A percentile compares a stretch with the other conserved stretches of the same genome.
These are phyloP conservation scores for Rhorus exstirpatorius DNA, from an alignment of 2,888 invertebrate species.

Conservation along the genomic window DNA sequence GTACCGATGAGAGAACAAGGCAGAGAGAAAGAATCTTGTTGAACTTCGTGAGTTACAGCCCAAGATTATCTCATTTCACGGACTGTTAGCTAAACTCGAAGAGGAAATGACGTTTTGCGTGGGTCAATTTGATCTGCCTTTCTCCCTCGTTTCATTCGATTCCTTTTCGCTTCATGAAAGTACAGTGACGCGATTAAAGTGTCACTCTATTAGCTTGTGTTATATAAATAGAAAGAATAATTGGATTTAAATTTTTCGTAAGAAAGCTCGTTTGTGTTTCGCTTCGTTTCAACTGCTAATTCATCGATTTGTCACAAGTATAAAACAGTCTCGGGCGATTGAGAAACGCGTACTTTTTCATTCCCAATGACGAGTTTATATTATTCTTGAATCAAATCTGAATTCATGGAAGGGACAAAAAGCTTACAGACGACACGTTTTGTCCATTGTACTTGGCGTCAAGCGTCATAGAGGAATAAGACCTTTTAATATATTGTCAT, in stretches of 20 bases:
- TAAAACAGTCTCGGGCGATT: slow-evolving; percentile 9
- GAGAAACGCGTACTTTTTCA: background rate
- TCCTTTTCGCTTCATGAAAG: background rate
- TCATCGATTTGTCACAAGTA: slow-evolving; percentile 44
- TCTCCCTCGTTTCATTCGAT: slow-evolving; percentile 24
- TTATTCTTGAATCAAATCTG: background rate
- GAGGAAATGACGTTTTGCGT: slow-evolving; percentile 56
- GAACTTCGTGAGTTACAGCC: slow-evolving; percentile 16
- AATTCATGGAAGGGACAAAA: background rate
- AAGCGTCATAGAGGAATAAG: no score
- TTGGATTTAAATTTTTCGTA: background rate
- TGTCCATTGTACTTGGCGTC: no score
- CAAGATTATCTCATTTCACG: slow-evolving; percentile 65
- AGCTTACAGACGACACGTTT: background rate
- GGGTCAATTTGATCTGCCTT: slow-evolving; percentile 43
- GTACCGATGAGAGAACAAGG: background rate
- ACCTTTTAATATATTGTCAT: no score
- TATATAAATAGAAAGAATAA: background rate
- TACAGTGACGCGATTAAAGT: slow-evolving; percentile 49
- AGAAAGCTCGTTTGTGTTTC: slow-evolving; percentile 2
- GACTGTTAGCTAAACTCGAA: slow-evolving; percentile 65
- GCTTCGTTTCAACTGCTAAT: slow-evolving; percentile 57
- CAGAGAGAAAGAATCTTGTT: slow-evolving; percentile 6
- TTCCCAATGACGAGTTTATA: background rate
- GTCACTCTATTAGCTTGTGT: slow-evolving; percentile 37